Conservation (phyloP, 2,113 vertebrate genomes). For the Corythaeola cristata region DNA sequence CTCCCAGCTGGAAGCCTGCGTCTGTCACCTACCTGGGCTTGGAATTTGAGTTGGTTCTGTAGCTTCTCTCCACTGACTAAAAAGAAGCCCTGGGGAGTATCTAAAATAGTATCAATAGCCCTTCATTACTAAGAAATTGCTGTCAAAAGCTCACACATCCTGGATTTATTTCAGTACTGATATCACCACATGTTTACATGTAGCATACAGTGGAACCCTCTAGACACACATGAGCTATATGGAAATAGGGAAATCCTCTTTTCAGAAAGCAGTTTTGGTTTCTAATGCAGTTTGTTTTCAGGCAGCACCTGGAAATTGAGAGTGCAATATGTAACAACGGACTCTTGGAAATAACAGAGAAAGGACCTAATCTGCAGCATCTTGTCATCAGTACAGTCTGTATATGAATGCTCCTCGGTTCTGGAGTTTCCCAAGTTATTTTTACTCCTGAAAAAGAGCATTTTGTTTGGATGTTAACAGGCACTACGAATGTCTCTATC, state of each 20-base stretch:
- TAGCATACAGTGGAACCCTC: neutral
- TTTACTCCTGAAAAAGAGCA: neutral
- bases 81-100: neutral
- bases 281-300: neutral
- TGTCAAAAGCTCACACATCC: neutral
- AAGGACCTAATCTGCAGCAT: constrained; percentile 33
- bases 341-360: neutral
- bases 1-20: neutral
- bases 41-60: neutral
- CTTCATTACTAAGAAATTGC: neutral
- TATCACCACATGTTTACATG: neutral
- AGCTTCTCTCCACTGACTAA: neutral
- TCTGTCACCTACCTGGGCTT: neutral
- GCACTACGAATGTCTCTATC: neutral
- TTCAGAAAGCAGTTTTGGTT: constrained; percentile 11
- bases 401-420: neutral
- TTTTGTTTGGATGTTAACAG: neutral
- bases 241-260: neutral
- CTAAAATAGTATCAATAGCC: neutral
- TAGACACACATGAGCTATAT: neutral
- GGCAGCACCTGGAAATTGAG: constrained; percentile 46
- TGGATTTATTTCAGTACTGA: neutral
- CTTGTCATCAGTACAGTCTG: neutral
- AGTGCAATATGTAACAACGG: constrained; percentile 2
- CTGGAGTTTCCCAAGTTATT: neutral